Percentiles rank a stretch among this genome's conserved stretches.
phyloP scores from a whole-genome alignment of 2,113 vertebrate genomes.

The Vulpes lagopus region DNA sequence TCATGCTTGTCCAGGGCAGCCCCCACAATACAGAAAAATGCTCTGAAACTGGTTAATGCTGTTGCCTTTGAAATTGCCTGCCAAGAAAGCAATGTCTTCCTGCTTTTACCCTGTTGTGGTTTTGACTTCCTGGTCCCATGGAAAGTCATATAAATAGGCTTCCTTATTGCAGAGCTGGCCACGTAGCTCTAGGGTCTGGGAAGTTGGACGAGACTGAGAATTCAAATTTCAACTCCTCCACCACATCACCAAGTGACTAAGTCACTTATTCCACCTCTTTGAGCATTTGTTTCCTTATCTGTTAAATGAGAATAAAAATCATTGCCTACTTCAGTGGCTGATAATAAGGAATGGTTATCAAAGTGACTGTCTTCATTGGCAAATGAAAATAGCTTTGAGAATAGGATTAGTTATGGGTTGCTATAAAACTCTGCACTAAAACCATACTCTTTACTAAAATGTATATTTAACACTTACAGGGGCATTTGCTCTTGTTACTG shows the following conservation, averaged over 20 bases:
- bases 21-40: constrained; percentile 62
- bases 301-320: constrained; percentile 56
- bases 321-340: neutral
- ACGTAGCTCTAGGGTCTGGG: constrained; percentile 71
- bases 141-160: constrained; percentile 79
- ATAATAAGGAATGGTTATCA: constrained; percentile 19
- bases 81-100: constrained; percentile 78
- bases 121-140: constrained; percentile 79
- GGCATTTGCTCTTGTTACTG: constrained; percentile 26
- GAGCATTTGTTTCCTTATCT: constrained; percentile 55
- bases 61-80: constrained; percentile 79
- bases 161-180: constrained; percentile 68
- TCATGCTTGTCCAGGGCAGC: constrained; percentile 63
- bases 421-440: constrained; percentile 39
- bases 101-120: constrained; percentile 79
- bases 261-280: constrained; percentile 23
- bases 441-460: neutral
- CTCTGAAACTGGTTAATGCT: constrained; percentile 71
- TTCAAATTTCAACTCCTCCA: constrained; percentile 53
- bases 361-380: constrained; percentile 24
- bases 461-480: neutral
- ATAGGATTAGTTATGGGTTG: constrained; percentile 57
- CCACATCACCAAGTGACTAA: neutral
- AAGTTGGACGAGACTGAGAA: constrained; percentile 60
- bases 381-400: constrained; percentile 66